Percentiles rank a stretch among this genome's conserved stretches.
Evolutionary conservation across 2,888 invertebrate genomes (phyloP).

Genomic region (Caradrina clavipalpis): DNA sequence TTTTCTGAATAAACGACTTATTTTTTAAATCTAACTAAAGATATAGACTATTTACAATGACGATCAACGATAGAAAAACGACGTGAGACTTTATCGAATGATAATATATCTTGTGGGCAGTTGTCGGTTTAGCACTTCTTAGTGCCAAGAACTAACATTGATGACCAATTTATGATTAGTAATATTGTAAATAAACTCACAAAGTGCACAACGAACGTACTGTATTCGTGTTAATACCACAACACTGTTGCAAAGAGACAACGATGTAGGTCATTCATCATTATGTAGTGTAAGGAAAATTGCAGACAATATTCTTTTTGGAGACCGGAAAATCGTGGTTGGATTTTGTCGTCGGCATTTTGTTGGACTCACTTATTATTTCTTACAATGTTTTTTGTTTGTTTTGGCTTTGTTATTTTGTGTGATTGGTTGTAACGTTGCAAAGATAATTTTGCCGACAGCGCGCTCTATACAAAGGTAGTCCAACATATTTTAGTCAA

Average conservation of each 20-base stretch:
- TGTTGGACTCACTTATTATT: neutral
- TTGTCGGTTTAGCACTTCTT: neutral
- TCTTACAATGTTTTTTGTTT: neutral
- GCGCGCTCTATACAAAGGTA: neutral
- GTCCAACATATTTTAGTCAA: neutral
- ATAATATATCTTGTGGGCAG: neutral
- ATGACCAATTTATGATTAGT: slow-evolving; percentile 33
- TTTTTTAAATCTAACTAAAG: no score
- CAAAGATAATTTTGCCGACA: neutral
- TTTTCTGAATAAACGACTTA: no score
- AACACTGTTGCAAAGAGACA: slow-evolving; percentile 38
- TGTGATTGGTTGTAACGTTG: neutral
- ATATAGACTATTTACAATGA: no score
- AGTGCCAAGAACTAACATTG: slow-evolving; percentile 38
- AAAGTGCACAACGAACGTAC: neutral
- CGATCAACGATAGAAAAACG: no score
- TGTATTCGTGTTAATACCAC: slow-evolving; percentile 22
- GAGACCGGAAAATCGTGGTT: neutral
- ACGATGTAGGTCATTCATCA: slow-evolving; percentile 26
- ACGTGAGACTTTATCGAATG: no score
- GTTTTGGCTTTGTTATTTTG: slow-evolving; percentile 1
- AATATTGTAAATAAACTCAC: slow-evolving; percentile 39
- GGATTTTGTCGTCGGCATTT: neutral
- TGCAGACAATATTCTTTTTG: neutral
- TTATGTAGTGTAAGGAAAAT: slow-evolving; percentile 14